phyloP scores from a whole-genome alignment of 92 coral and sea anemone species.

The Pocillopora grandis region DNA sequence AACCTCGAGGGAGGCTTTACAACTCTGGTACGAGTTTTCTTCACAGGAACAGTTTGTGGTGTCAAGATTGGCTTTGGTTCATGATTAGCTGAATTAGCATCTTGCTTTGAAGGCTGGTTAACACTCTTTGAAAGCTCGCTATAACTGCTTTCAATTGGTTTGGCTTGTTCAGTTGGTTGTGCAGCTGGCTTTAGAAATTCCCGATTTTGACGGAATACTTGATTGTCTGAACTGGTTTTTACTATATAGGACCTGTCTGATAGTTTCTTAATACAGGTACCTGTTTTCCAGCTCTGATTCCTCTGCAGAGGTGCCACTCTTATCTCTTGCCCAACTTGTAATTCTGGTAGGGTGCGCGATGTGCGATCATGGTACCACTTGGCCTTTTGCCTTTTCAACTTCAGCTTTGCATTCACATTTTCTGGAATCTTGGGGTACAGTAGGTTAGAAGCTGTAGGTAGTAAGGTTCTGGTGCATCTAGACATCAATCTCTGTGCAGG shows the following conservation, averaged over 20 bases:
- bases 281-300: slow-evolving; percentile 14
- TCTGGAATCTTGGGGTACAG: slow-evolving; percentile 18
- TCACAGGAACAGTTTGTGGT: too few relatives aligned
- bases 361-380: slow-evolving; percentile 25
- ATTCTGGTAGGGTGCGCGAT: slow-evolving; percentile 14
- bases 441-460: slow-evolving; percentile 7
- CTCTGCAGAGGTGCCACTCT: slow-evolving; percentile 15
- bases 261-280: slow-evolving; percentile 21
- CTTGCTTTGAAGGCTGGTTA: too few relatives aligned
- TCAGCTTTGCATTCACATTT: background rate
- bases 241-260: slow-evolving; percentile 32
- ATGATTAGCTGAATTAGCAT: too few relatives aligned
- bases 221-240: slow-evolving; percentile 7
- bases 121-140: too few relatives aligned
- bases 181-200: slow-evolving; percentile 29
- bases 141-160: too few relatives aligned
- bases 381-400: slow-evolving; percentile 4
- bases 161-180: background rate
- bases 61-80: too few relatives aligned
- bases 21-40: too few relatives aligned
- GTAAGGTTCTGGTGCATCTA: slow-evolving; percentile 4
- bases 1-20: too few relatives aligned
- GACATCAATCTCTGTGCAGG: slow-evolving; percentile 30
- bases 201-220: slow-evolving; percentile 15
- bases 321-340: slow-evolving; percentile 22